A percentile compares a stretch with the other conserved stretches of the same genome.
Evolutionary conservation across 2,888 invertebrate genomes (phyloP).

Genomic region (Halictus ligatus): DNA sequence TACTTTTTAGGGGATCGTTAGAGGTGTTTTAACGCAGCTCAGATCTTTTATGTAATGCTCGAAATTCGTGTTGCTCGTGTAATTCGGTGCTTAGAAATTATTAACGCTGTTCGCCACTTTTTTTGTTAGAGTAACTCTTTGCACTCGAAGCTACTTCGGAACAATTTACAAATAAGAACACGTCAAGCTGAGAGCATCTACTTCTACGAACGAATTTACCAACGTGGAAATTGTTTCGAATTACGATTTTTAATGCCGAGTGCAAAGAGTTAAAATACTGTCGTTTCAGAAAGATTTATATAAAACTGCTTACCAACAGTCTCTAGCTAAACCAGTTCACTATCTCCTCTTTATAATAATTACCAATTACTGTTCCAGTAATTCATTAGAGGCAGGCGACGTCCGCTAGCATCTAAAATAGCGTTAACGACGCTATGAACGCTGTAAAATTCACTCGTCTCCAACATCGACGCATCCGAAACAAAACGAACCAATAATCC

Average conservation of each 20-base stretch:
- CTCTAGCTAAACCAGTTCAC: too few species aligned
- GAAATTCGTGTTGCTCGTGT: too few species aligned
- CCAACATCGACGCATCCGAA: constrained; percentile 8
- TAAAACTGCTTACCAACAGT: background rate
- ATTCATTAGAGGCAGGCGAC: too few species aligned
- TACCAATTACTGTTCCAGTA: too few species aligned
- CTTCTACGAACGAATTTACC: too few species aligned
- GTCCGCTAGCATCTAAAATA: too few species aligned
- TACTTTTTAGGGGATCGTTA: background rate
- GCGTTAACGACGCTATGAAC: background rate
- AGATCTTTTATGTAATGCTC: too few species aligned
- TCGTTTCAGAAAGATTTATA: background rate
- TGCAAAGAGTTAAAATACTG: too few species aligned
- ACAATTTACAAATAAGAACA: background rate
- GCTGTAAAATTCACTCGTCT: background rate
- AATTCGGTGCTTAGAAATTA: background rate
- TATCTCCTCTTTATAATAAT: background rate
- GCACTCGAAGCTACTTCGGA: background rate
- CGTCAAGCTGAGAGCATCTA: background rate
- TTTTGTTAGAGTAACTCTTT: background rate
- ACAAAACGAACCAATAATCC: background rate
- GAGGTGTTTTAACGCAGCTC: background rate
- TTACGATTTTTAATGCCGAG: too few species aligned
- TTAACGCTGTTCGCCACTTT: background rate
- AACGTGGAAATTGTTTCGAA: too few species aligned